Evolutionary conservation across 2,888 invertebrate genomes (phyloP).

Genomic region (Volucella inflata): DNA sequence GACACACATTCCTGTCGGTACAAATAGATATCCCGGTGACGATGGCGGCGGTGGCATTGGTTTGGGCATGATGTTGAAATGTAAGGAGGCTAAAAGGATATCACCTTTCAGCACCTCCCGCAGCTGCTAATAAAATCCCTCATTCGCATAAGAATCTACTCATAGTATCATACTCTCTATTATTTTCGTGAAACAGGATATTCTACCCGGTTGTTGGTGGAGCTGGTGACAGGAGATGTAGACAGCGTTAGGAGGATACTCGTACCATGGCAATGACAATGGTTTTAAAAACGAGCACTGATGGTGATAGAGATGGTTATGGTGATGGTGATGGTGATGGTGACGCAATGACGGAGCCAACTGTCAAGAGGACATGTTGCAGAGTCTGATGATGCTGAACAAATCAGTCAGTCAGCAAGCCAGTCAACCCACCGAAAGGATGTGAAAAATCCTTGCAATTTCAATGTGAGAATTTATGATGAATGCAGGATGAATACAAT

Average conservation of each 20-base stretch:
- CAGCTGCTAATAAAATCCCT: slow-evolving; percentile 70
- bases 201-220: slow-evolving; percentile 31
- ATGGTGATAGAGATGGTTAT: slow-evolving; percentile 47
- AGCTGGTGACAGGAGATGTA: no score
- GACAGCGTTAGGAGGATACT: slow-evolving; percentile 43
- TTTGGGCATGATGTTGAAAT: background rate
- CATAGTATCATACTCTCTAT: slow-evolving; percentile 60
- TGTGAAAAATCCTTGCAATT: slow-evolving; percentile 66
- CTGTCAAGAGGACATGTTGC: slow-evolving; percentile 64
- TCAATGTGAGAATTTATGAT: slow-evolving; percentile 70
- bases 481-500: slow-evolving; percentile 62
- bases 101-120: slow-evolving; percentile 53
- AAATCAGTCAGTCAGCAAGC: background rate
- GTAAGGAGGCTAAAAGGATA: slow-evolving; percentile 56
- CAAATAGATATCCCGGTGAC: slow-evolving; percentile 56
- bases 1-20: slow-evolving; percentile 67
- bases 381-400: slow-evolving; percentile 4
- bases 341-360: slow-evolving; percentile 65
- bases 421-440: slow-evolving; percentile 17
- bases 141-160: slow-evolving; percentile 72
- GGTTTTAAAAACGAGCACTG: background rate
- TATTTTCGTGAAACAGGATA: slow-evolving; percentile 58
- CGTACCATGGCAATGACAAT: slow-evolving; percentile 54
- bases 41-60: slow-evolving; percentile 8
- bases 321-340: slow-evolving; percentile 53